phyloP scores from a whole-genome alignment of 2,888 invertebrate species.

The Argynnis bischoffii region DNA sequence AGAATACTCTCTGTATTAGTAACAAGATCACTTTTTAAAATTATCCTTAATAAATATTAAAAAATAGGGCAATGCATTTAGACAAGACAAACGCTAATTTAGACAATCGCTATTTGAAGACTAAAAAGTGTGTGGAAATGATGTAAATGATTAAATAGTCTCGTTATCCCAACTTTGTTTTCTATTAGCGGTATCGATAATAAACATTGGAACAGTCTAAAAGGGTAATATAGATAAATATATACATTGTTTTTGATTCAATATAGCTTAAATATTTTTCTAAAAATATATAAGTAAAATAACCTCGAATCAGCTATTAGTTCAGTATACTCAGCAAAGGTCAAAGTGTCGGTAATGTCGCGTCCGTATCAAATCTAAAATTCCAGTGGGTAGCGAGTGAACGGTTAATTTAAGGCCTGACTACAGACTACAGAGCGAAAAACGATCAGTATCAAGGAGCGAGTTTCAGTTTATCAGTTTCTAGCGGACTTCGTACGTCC shows the following conservation, averaged over 20 bases:
- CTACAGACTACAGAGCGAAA: conserved; percentile 57
- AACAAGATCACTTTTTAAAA: no score
- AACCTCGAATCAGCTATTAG: conserved; percentile 24
- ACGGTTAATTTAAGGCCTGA: conserved; percentile 75
- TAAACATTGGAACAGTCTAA: no score
- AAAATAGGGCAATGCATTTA: no score
- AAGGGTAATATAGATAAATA: no score
- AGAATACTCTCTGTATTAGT: no score
- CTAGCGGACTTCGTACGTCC: conserved; percentile 73
- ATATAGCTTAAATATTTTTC: neutral
- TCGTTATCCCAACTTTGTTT: no score
- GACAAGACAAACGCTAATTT: no score
- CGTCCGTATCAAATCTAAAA: conserved; percentile 78
- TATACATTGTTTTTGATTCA: conserved; percentile 1
- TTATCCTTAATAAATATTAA: no score
- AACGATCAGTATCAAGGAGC: conserved; percentile 74
- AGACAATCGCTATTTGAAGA: no score
- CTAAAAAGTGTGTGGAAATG: no score
- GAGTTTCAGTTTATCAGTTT: conserved; percentile 79
- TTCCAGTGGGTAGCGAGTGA: conserved; percentile 75
- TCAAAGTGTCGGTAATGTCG: conserved; percentile 58
- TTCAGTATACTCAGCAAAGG: conserved; percentile 31
- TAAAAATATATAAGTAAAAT: neutral
- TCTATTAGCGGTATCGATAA: no score
- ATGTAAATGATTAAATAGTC: no score